These are phyloP conservation scores for Danio choprae DNA, from an alignment of 2,797 vertebrate species.

Conservation along the genomic window DNA sequence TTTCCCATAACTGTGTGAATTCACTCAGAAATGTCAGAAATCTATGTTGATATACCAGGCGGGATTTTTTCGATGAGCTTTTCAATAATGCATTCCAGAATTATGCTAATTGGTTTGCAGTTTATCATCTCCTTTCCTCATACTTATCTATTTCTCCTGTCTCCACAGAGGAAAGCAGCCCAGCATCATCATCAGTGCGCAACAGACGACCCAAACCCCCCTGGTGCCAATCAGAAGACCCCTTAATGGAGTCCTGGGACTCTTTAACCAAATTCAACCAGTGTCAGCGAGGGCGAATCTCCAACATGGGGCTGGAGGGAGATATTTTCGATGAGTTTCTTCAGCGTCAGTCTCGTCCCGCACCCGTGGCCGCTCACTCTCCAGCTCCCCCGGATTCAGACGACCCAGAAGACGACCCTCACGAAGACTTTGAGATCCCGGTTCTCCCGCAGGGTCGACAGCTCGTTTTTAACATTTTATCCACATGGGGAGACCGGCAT, in stretches of 20 bases:
- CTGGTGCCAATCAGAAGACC: slow-evolving; percentile 81
- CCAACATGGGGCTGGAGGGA: slow-evolving; percentile 86
- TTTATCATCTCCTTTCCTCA: neutral
- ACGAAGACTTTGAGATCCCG: slow-evolving; percentile 91
- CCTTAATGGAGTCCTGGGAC: slow-evolving; percentile 90
- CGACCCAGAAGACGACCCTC: slow-evolving; percentile 71
- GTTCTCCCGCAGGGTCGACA: slow-evolving; percentile 88
- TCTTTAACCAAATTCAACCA: slow-evolving; percentile 92
- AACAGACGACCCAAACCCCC: slow-evolving; percentile 64
- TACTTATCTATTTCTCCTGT: slow-evolving; percentile 21
- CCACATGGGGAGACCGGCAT: slow-evolving; percentile 97
- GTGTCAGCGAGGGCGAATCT: slow-evolving; percentile 91
- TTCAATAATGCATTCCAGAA: neutral
- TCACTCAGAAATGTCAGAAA: too few species aligned
- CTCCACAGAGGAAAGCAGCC: slow-evolving; percentile 74
- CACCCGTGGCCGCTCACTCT: slow-evolving; percentile 2
- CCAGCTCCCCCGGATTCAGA: slow-evolving; percentile 63
- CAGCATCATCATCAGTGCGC: slow-evolving; percentile 31
- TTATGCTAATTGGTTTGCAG: neutral
- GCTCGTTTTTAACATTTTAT: slow-evolving; percentile 86
- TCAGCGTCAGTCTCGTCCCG: slow-evolving; percentile 79
- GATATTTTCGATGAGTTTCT: slow-evolving; percentile 95
- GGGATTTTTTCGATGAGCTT: too few species aligned
- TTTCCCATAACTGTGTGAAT: too few species aligned
- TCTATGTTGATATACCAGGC: too few species aligned